Percentiles rank a stretch among this genome's conserved stretches.
Conservation (phyloP, 2,888 invertebrate species). For the Lapara coniferarum region DNA sequence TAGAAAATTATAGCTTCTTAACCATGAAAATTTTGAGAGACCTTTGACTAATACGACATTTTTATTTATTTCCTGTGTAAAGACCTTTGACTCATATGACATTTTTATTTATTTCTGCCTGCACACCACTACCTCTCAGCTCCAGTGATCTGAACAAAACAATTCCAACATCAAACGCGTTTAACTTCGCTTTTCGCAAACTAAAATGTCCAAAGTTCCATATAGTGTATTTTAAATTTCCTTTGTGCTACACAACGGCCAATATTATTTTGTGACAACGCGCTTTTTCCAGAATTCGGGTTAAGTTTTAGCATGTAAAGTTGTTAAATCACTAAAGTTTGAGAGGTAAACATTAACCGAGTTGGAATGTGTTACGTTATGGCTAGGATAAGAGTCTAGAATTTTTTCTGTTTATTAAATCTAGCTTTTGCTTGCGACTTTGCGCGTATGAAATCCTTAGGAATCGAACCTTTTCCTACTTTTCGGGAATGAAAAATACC, state of each 20-base stretch:
- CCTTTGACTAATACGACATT: too few relatives aligned
- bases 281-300: slow-evolving; percentile 4
- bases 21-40: too few relatives aligned
- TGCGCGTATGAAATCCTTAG: too few relatives aligned
- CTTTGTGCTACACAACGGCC: slow-evolving; percentile 39
- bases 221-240: slow-evolving; percentile 38
- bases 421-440: too few relatives aligned
- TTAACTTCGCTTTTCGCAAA: not conserved
- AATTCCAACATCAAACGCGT: not conserved
- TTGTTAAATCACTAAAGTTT: slow-evolving; percentile 16
- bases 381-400: not conserved
- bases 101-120: too few relatives aligned
- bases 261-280: not conserved
- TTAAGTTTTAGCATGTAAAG: not conserved
- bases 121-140: not conserved
- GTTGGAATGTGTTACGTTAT: slow-evolving; percentile 3
- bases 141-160: not conserved
- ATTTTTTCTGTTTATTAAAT: not conserved
- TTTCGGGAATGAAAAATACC: too few relatives aligned
- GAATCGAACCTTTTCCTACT: too few relatives aligned
- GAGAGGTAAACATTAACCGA: slow-evolving; percentile 9
- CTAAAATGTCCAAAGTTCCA: slow-evolving; percentile 7
- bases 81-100: too few relatives aligned
- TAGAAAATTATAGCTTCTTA: too few relatives aligned
- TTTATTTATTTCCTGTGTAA: too few relatives aligned